Conservation (phyloP, 2,888 invertebrate genomes). For the Timandra comae region DNA sequence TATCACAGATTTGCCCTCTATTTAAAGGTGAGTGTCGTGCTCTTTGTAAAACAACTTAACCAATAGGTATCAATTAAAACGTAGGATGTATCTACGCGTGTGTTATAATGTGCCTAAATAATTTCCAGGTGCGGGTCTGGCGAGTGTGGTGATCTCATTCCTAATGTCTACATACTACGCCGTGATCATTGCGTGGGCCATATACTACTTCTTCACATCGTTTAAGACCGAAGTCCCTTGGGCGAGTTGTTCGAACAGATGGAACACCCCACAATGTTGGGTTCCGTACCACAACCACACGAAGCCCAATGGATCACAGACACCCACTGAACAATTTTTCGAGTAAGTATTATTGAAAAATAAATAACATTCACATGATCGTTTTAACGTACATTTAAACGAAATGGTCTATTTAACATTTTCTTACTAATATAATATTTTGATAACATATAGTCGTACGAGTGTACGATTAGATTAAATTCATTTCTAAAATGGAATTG, state of each 20-base stretch:
- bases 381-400: too few species aligned
- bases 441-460: too few species aligned
- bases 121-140: constrained; percentile 92
- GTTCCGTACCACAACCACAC: constrained; percentile 81
- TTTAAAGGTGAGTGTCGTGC: constrained; percentile 93
- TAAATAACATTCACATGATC: too few species aligned
- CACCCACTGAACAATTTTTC: constrained; percentile 94
- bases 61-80: too few species aligned
- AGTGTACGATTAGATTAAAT: too few species aligned
- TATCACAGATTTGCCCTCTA: constrained; percentile 93
- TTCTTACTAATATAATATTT: too few species aligned
- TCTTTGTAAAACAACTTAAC: too few species aligned
- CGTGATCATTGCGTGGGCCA: constrained; percentile 95
- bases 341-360: too few species aligned
- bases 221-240: constrained; percentile 93
- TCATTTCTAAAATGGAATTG: too few species aligned
- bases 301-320: constrained; percentile 83
- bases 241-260: constrained; percentile 89
- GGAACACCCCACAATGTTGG: constrained; percentile 93
- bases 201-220: constrained; percentile 94
- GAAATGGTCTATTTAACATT: too few species aligned
- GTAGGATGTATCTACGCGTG: too few species aligned
- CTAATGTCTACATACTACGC: constrained; percentile 97
- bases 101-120: too few species aligned
- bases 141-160: constrained; percentile 95